phyloP scores from a whole-genome alignment of 2,888 invertebrate genomes.

The Caenorhabditis drosophilae region DNA sequence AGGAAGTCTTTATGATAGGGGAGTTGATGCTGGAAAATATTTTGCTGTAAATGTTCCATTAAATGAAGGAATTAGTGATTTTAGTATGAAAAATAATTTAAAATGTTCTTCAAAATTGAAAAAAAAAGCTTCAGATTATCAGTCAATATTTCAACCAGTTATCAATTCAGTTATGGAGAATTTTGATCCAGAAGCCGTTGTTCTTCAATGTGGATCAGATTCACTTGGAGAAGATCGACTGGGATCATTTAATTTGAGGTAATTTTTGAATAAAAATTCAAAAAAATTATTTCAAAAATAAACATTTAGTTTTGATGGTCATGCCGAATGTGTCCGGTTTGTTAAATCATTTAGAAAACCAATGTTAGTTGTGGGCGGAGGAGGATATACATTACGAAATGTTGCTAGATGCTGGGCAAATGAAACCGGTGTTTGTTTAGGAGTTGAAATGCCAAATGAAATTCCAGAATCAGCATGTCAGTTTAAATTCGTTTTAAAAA shows the following conservation, averaged over 20 bases:
- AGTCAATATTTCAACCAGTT: slow-evolving; percentile 84
- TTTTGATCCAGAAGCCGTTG: slow-evolving; percentile 92
- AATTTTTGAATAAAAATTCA: slow-evolving; percentile 71
- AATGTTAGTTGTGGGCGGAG: slow-evolving; percentile 84
- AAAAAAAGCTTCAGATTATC: slow-evolving; percentile 78
- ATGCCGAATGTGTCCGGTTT: slow-evolving; percentile 88
- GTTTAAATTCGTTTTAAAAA: neutral
- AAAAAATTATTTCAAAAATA: neutral
- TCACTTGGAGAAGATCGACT: slow-evolving; percentile 91
- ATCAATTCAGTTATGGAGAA: slow-evolving; percentile 89
- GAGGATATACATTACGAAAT: slow-evolving; percentile 92
- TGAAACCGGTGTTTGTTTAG: slow-evolving; percentile 90
- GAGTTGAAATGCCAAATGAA: slow-evolving; percentile 90
- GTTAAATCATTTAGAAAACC: slow-evolving; percentile 91
- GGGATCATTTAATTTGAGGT: slow-evolving; percentile 87
- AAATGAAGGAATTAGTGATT: slow-evolving; percentile 94
- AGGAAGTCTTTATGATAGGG: slow-evolving; percentile 97
- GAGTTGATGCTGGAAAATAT: slow-evolving; percentile 86
- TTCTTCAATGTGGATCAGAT: slow-evolving; percentile 93
- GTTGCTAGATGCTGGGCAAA: slow-evolving; percentile 99
- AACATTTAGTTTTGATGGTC: slow-evolving; percentile 62
- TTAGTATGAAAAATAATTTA: slow-evolving; percentile 68
- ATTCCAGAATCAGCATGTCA: slow-evolving; percentile 75
- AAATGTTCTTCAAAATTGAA: no score
- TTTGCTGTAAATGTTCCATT: slow-evolving; percentile 98